Percentiles rank a stretch among this genome's conserved stretches.
phyloP scores from a whole-genome alignment of 2,888 invertebrate species.

The Hoplodrina ambigua region DNA sequence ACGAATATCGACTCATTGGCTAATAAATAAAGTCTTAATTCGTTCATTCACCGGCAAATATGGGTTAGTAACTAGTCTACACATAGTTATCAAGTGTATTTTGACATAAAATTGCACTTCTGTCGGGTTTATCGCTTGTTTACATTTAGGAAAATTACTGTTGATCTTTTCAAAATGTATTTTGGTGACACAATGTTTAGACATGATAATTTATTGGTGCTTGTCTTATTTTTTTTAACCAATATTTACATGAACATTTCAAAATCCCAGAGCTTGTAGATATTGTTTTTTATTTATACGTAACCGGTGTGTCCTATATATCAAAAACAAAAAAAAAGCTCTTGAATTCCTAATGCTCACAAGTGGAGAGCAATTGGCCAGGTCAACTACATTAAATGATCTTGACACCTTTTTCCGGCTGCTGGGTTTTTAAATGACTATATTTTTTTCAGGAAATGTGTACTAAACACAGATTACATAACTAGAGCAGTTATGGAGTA shows the following conservation, averaged over 20 bases:
- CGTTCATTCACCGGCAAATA: constrained; percentile 14
- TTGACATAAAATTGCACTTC: constrained; percentile 44
- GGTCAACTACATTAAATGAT: background rate
- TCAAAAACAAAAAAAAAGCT: background rate
- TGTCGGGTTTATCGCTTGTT: constrained; percentile 54
- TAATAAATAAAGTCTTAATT: constrained; percentile 46
- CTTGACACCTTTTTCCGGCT: background rate
- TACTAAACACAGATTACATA: constrained; percentile 29
- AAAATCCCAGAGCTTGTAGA: constrained; percentile 13
- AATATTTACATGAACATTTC: background rate
- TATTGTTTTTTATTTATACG: background rate
- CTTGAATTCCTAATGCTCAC: background rate
- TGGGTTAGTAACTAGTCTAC: constrained; percentile 24
- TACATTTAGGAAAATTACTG: constrained; percentile 47
- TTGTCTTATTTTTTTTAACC: background rate
- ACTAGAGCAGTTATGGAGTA: constrained; percentile 19
- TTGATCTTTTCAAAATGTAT: constrained; percentile 32
- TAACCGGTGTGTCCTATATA: background rate
- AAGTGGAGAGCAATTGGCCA: background rate
- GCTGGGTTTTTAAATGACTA: background rate
- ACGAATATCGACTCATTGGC: constrained; percentile 45
- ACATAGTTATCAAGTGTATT: constrained; percentile 24
- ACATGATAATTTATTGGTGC: constrained; percentile 20
- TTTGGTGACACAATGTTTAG: constrained; percentile 34
- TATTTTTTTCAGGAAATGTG: constrained; percentile 4